Base-by-base conservation (phyloP, 2,113 vertebrate species). In the Melanerpes aurifrons region DNA sequence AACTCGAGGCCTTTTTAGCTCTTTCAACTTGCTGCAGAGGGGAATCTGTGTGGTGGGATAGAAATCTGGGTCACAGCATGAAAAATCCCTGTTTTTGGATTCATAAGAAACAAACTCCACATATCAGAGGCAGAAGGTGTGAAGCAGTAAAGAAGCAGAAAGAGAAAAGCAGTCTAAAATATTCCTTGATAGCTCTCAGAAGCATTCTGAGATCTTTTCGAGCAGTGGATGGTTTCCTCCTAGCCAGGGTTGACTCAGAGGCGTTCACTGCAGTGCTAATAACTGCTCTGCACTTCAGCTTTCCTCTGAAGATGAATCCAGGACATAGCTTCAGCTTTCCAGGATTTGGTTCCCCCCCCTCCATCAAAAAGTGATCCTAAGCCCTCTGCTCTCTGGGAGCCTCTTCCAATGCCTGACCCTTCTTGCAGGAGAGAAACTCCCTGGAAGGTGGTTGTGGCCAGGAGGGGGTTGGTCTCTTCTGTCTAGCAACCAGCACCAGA, bases 21-120 rank as follows among this genome's bases (percentile, higher is more conserved):
- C 94, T 94, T 96, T 94, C 88, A 96, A 96, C 91, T 94, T 94
- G 96, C 95, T 96, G 91, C 94, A 91, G 95, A 92, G 96, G 94
- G 91, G 82, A 94, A 88, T 32, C 76, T 95, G 90, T 93, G 77
- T 90, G 96, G 95, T 80, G 83, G 91, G 92, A 84, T 93, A 92
- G 86, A 97, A 97, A 96, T 95, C 96, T 97, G 90, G 96, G 95
- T 96, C 96, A 95, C 92, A 95, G 94, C 86, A 94, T 93, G 94
- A 95, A 94, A 95, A 95, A n/a, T 95, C 95, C 92, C 93, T 97
- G 90, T 67, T 96, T 96, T 96, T 95, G 93, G 95, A 95, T 96
- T 95, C 95, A 95, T 82, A 90, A 95, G 95, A 96, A 97, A 92
- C 94, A 93, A 94, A 95, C 94, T 94, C 74, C 56, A 93, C 83